Evolutionary conservation across 2,888 invertebrate species (phyloP), one percentile per base, ranked within the genome.

Genomic region (Aphelenchoides bicaudatus): DNA sequence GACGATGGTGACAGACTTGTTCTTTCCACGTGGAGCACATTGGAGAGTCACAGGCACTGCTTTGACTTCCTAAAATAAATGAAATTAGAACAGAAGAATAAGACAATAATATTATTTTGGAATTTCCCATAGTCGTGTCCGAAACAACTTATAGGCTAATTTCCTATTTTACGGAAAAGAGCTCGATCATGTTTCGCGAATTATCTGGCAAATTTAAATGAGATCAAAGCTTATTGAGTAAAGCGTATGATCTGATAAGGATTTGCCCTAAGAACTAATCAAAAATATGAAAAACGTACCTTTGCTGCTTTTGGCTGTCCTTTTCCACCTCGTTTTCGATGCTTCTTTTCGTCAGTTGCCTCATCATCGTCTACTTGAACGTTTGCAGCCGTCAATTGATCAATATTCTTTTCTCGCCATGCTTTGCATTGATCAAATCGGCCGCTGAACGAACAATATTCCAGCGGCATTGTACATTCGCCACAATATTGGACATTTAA

Each of bases 391-490:
- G 94, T 91, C 80, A 92, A 89, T 46, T 88, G 88, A 0, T 96
- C 94, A 66, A 96, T 83, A 83, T 94, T 87, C 76, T 88, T 88
- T 81, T 93, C 91, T 66, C 96, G 82, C 96, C 96, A 98, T 68
- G 88, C 88, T 80, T 92, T 91, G 80, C 96, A 98, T 34, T 66
- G 67, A 23, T 93, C 94, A 80, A 90, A 91, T 81, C 91, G 91
- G 8, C 94, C 94, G 82, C 93, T 92, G 81, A 90, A 93, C 84
- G 96, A 94, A 81, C 96, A 96, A 80, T 94, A 98, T 88, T 90
- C 78, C n/a, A 71, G 19, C 5, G 78, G 78, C 73, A 78, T 66
- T 13, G 75, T 65, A 59, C 78, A 78, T 58, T 68, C 77, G 56
- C 74, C 74, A 61, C 74, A 74, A 55, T 73, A 74, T 5, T 48